A percentile compares a stretch with the other conserved stretches of the same genome.
phyloP scores from a whole-genome alignment of 2,888 invertebrate species.

The Drosophila fulvimacula region DNA sequence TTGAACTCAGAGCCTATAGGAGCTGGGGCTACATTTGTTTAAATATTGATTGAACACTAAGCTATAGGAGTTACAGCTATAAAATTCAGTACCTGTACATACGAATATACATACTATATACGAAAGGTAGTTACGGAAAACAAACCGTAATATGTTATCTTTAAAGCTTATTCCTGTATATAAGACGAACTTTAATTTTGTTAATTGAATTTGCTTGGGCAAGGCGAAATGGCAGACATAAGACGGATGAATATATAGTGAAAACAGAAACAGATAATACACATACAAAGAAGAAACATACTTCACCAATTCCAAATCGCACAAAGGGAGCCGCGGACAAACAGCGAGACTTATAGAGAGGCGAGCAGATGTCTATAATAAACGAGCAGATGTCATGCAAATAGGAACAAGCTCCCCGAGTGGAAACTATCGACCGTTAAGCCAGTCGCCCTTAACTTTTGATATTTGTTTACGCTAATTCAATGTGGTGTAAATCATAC shows the following conservation, averaged over 20 bases:
- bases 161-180: not conserved
- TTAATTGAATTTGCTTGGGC: constrained; percentile 51
- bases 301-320: constrained; percentile 31
- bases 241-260: constrained; percentile 22
- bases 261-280: constrained; percentile 36
- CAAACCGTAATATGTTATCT: not conserved
- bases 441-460: constrained; percentile 14
- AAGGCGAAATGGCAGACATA: constrained; percentile 30
- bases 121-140: not conserved
- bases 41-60: not conserved
- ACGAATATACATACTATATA: not conserved
- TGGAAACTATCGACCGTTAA: constrained; percentile 52
- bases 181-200: constrained; percentile 40
- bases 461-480: constrained; percentile 58
- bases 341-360: constrained; percentile 5
- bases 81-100: not conserved
- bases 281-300: constrained; percentile 47
- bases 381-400: constrained; percentile 39
- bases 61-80: not conserved
- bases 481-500: constrained; percentile 47
- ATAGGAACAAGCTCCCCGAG: constrained; percentile 30
- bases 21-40: too few relatives aligned
- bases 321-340: constrained; percentile 47
- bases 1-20: not conserved
- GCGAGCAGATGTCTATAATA: constrained; percentile 9